Evolutionary conservation across 2,113 vertebrate species (phyloP).

Genomic region (Urocolius indicus): DNA sequence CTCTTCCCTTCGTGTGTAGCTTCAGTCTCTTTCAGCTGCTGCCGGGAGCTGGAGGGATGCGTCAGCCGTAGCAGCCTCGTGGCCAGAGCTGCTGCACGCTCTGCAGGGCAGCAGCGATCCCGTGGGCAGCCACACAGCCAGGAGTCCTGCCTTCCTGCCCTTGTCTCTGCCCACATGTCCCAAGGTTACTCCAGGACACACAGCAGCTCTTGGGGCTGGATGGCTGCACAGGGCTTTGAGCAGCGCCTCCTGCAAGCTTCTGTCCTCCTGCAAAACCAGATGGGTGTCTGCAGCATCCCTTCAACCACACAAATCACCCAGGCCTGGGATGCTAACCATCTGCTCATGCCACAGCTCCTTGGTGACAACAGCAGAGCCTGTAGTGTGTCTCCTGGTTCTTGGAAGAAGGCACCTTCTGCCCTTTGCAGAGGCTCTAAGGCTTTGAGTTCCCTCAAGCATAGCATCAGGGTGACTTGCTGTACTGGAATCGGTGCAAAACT

Average conservation of each 20-base stretch:
- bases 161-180: not conserved
- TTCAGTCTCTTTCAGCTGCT: not conserved
- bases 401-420: not conserved
- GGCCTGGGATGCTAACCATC: no score
- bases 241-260: not conserved
- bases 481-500: not conserved
- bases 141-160: not conserved
- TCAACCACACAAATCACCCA: not conserved
- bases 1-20: not conserved
- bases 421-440: not conserved
- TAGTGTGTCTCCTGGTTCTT: rapidly evolving
- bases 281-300: not conserved
- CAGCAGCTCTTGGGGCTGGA: not conserved
- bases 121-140: not conserved
- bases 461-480: not conserved
- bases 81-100: not conserved
- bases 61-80: not conserved
- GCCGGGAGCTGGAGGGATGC: not conserved
- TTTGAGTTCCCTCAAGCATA: not conserved
- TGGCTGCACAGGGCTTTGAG: not conserved
- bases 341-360: not conserved
- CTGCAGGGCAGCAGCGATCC: not conserved
- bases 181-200: not conserved
- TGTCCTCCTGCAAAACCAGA: not conserved
- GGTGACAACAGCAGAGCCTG: not conserved